Conservation (phyloP, 1,140 invertebrate genomes). For the Gerris buenoi region DNA sequence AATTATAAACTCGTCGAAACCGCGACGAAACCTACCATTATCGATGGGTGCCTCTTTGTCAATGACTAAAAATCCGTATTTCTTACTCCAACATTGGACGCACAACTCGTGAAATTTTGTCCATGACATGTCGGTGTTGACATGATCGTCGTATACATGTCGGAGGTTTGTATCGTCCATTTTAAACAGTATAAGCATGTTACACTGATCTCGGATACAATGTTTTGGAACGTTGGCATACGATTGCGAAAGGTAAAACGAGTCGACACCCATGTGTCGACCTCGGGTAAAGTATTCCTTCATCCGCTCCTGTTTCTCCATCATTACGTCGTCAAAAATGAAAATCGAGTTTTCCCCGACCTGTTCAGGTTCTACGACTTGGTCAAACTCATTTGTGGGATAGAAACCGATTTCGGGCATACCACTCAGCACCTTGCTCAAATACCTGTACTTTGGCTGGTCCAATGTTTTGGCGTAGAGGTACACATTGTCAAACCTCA, state of each 20-base stretch:
- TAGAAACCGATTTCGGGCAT: slow-evolving; percentile 21
- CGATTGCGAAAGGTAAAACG: not conserved
- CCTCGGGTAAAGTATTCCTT: not conserved
- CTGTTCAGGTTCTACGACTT: not conserved
- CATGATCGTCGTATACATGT: not conserved
- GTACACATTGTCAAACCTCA: slow-evolving; percentile 28
- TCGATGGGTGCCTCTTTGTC: not conserved
- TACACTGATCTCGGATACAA: not conserved
- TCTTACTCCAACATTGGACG: not conserved
- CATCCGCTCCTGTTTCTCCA: not conserved
- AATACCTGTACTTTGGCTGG: slow-evolving; percentile 25
- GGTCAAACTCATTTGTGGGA: slow-evolving; percentile 10
- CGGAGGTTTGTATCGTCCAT: not conserved
- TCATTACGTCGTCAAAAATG: slow-evolving; percentile 12
- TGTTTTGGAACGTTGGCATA: not conserved
- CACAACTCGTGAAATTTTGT: not conserved
- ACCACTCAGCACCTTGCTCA: slow-evolving; percentile 18
- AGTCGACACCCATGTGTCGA: not conserved
- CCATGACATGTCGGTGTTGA: not conserved
- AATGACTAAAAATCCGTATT: not conserved
- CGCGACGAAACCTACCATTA: not conserved
- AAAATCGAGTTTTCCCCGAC: not conserved
- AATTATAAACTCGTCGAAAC: not conserved
- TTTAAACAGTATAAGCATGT: not conserved
- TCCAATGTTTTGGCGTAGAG: slow-evolving; percentile 24